Evolutionary conservation across 2,113 vertebrate species (phyloP), one percentile per base, ranked within the genome.

Genomic region (Mus spicilegus): DNA sequence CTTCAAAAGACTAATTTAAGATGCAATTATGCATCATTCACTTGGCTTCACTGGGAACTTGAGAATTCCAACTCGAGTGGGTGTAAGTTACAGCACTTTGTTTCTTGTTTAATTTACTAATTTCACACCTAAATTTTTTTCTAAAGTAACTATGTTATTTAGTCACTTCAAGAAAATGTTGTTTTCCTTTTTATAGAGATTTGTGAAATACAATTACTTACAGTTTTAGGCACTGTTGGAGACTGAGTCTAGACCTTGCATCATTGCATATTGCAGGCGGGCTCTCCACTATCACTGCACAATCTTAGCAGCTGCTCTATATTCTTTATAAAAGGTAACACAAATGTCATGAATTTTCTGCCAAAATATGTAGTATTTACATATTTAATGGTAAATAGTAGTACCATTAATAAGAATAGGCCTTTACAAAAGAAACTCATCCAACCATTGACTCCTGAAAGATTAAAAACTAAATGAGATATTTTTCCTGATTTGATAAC

Each of bases 1-100:
- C 69, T 96, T 95, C 33, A 76, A 84, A 94, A 72, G 14, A 93
- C 82, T 96, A 92, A 94, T 93, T 94, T 94, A 92, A 89, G 61
- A 87, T 90, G 22, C 63, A 97, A 91, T 96, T 97, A 89, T 89
- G 14, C 10, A 86, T 92, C 56, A 80, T 76, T 80, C 36, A 86
- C 54, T 61, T 28, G 39, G 14, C 51, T 95, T 92, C 85, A 81
- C 42, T 30, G n/a, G n/a, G 80, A 42, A 30, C 56, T 65, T 56
- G 73, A 93, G 89, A 95, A 92, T 95, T 91, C 56, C 72, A 91
- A 81, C 39, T 92, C 6, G 13, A 96, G 67, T 87, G 30, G 87
- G 46, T 77, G 76, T 87, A 72, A 95, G 30, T 80, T 73, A 87
- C 26, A 88, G 28, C 13, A 84, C 90, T 76, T 90, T 92, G 51